These are phyloP conservation scores for Lacerta agilis DNA, from an alignment of 2,797 vertebrate genomes.

Conservation along the genomic window DNA sequence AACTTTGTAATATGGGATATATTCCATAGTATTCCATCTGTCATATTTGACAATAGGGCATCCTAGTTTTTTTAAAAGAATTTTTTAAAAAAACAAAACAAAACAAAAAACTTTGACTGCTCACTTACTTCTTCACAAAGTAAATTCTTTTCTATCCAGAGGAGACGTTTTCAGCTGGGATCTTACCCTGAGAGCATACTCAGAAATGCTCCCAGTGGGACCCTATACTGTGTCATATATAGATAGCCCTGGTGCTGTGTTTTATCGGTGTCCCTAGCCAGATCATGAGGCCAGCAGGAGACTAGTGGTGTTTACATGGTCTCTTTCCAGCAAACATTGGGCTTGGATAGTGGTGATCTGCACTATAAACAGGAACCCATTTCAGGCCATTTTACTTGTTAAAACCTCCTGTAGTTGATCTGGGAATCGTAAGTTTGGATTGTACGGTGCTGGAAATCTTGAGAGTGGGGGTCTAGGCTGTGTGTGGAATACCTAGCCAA, in stretches of 20 bases:
- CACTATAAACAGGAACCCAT: neutral
- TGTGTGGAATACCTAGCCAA: neutral
- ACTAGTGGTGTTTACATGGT: neutral
- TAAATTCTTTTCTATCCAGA: neutral
- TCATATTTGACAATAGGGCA: too few relatives aligned
- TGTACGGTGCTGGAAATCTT: neutral
- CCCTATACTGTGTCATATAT: neutral
- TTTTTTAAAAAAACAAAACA: too few relatives aligned
- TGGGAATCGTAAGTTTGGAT: neutral
- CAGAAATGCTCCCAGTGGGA: neutral
- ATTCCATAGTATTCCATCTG: too few relatives aligned
- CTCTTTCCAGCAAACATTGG: neutral
- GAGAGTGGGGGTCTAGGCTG: neutral
- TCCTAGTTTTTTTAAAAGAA: too few relatives aligned
- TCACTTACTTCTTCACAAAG: too few relatives aligned
- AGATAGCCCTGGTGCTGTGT: neutral
- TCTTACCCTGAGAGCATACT: neutral
- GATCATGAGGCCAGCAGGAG: neutral
- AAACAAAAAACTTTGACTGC: too few relatives aligned
- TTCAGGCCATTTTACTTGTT: neutral
- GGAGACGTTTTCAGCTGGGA: neutral
- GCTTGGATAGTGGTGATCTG: neutral
- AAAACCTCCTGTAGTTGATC: neutral
- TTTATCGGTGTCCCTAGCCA: neutral
- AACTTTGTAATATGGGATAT: too few relatives aligned